Percentiles rank a stretch among this genome's conserved stretches.
Conservation (phyloP, 2,113 vertebrate genomes). For the Phrynocephalus versicolor region DNA sequence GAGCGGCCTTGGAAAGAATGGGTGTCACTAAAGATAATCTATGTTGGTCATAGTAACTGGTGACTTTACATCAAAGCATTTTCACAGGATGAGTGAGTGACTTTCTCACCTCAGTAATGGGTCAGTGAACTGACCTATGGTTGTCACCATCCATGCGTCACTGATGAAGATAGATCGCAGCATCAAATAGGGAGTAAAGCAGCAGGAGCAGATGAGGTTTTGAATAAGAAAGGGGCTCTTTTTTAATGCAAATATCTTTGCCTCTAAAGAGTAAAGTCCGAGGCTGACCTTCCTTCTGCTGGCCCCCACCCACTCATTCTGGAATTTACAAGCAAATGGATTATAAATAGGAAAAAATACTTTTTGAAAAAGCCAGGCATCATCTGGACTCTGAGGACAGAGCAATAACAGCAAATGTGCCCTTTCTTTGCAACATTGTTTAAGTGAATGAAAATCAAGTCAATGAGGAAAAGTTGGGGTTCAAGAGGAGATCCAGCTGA, state of each 20-base stretch:
- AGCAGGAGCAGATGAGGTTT: slow-evolving; percentile 21
- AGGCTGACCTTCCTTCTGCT: not conserved
- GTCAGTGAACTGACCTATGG: not conserved
- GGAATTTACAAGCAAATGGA: slow-evolving; percentile 22
- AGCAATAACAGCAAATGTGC: not conserved
- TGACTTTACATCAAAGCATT: no score
- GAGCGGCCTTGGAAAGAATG: not conserved
- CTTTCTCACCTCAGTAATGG: not conserved
- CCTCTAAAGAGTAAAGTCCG: not conserved
- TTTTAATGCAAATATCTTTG: slow-evolving; percentile 4
- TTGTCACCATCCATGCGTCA: rapidly evolving
- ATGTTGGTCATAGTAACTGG: not conserved
- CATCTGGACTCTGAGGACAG: not conserved
- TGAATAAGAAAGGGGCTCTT: slow-evolving; percentile 10
- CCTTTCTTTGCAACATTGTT: not conserved
- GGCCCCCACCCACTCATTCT: not conserved
- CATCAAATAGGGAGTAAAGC: not conserved
- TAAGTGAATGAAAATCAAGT: not conserved
- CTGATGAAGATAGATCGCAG: not conserved
- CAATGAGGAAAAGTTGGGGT: not conserved
- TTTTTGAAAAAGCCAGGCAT: not conserved
- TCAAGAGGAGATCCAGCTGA: no score
- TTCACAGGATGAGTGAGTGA: not conserved
- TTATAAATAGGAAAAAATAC: not conserved
- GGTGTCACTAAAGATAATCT: not conserved